Conservation (phyloP, 2,888 invertebrate species). For the Polietes domitor region DNA sequence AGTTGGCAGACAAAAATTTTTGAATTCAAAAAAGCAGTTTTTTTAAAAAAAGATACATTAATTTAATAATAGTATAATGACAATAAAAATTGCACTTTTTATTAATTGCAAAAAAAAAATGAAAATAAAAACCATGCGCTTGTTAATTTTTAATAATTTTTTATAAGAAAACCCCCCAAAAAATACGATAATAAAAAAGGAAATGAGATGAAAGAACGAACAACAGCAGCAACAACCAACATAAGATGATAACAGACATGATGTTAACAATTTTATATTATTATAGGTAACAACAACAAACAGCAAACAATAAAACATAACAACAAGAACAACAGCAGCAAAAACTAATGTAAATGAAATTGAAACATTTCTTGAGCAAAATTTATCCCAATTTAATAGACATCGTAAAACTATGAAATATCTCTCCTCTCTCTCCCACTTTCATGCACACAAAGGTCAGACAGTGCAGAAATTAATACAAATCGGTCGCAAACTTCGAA, state of each 20-base stretch:
- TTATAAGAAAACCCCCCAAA: slow-evolving; percentile 23
- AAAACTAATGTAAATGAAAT: too few relatives aligned
- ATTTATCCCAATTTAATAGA: neutral
- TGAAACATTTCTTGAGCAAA: neutral
- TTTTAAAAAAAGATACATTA: slow-evolving; percentile 11
- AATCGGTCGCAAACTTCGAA: too few relatives aligned
- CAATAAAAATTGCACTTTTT: slow-evolving; percentile 65
- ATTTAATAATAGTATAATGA: slow-evolving; percentile 64
- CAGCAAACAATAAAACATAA: neutral
- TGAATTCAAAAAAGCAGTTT: neutral
- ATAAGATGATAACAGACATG: slow-evolving; percentile 36
- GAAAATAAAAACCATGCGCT: slow-evolving; percentile 32
- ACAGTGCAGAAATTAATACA: too few relatives aligned
- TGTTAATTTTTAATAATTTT: slow-evolving; percentile 53
- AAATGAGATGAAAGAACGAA: neutral
- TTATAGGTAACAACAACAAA: slow-evolving; percentile 38
- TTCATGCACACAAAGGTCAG: neutral
- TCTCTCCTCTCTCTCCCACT: neutral
- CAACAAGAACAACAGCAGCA: neutral
- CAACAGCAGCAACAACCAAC: neutral
- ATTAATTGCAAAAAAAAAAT: slow-evolving; percentile 58
- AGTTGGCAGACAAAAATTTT: neutral
- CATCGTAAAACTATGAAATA: too few relatives aligned
- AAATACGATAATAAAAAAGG: neutral
- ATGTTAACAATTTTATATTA: slow-evolving; percentile 60